A percentile compares a stretch with the other conserved stretches of the same genome.
Evolutionary conservation across 2,888 invertebrate species (phyloP).

Genomic region (Didymodactylos carnosus): DNA sequence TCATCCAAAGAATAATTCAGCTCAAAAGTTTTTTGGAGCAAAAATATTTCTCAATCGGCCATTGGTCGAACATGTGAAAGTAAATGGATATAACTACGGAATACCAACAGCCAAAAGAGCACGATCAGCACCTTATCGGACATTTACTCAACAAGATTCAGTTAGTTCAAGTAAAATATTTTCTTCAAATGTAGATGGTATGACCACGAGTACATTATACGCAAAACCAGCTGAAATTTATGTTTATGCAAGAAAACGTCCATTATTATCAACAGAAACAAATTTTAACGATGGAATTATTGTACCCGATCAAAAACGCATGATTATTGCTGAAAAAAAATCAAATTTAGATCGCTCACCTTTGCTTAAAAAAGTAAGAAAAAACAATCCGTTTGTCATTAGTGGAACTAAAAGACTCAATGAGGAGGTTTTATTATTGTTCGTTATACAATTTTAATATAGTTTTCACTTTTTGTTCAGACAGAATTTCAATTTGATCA

Average conservation of each 20-base stretch:
- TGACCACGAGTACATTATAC: background rate
- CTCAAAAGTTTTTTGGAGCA: background rate
- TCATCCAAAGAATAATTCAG: background rate
- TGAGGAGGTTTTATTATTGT: background rate
- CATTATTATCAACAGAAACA: background rate
- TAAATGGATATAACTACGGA: background rate
- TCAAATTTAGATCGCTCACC: constrained; percentile 6
- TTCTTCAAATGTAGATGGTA: background rate
- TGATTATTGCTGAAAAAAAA: constrained; percentile 5
- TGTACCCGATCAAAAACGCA: background rate
- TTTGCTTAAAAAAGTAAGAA: constrained; percentile 1
- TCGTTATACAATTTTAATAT: background rate
- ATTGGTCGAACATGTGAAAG: background rate
- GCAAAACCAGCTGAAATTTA: constrained; percentile 1
- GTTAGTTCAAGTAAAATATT: background rate
- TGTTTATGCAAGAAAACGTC: constrained; percentile 12
- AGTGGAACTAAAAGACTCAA: background rate
- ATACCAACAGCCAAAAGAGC: background rate
- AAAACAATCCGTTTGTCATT: background rate
- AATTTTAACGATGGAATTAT: constrained; percentile 1
- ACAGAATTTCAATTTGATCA: constrained; percentile 12
- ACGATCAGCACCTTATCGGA: background rate
- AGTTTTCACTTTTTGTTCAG: background rate
- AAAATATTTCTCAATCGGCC: background rate
- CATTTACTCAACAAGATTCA: background rate